Base-by-base conservation (phyloP, 2,888 invertebrate genomes). In the Patella ulyssiponensis region DNA sequence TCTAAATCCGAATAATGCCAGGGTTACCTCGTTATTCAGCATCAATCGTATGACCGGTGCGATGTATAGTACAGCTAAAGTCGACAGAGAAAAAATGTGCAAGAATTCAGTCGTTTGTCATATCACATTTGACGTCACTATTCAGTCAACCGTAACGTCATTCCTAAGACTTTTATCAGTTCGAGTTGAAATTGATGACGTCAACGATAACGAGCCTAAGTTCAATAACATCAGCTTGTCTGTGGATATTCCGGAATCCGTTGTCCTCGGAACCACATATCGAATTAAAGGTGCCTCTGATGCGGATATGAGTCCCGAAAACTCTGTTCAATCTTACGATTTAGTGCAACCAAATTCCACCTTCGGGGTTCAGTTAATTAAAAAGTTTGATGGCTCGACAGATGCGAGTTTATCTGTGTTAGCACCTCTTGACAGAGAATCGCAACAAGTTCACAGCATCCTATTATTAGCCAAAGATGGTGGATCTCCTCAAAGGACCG, bases 401-500 rank as follows among this genome's bases (percentile, higher is more conserved):
- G 86, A 87, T 74, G 74, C 88, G 11, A 84, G 85, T 71, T 80
- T 88, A 14, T 78, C 84, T n/a, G 84, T 88, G 15, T 82, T 81
- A 15, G 69, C 73, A 44, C 20, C 71, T 12, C 75, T 83, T 17
- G 81, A 83, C 77, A 79, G 89, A 17, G 90, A 90, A 80, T 79
- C 80, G 44, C 78, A 81, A 15, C 85, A 86, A 70, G 83, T 81
- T 69, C 89, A 90, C 77, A 82, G 86, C 69, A 74, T 90, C 53
- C 79, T 80, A 23, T 82, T 89, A 27, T 81, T 82, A 51, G 88
- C 89, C 4, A 81, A 82, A 14, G 89, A 89, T 82, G 88, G 87
- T 23, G 89, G 88, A 0, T 80, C 79, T 69, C 88, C 88, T 12
- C 79, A 82, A 15, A 74, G 83, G 58, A 88, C 86, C 9, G 89